Percentiles rank a stretch among this genome's conserved stretches.
Conservation (phyloP, 2,888 invertebrate species). For the Hipparchia sbordonii region DNA sequence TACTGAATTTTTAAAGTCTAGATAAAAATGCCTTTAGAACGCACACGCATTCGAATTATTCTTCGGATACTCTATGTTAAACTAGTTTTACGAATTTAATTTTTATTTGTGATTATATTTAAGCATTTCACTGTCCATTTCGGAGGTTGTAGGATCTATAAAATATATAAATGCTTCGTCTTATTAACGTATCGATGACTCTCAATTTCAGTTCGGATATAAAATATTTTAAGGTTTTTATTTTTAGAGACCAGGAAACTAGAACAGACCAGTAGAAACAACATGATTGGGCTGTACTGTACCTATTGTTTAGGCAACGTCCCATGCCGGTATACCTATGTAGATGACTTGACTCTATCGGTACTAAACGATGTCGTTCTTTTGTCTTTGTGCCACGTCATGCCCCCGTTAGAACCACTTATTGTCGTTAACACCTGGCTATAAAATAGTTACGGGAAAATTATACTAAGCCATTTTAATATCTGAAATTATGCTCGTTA, state of each 20-base stretch:
- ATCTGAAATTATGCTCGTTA: too few species aligned
- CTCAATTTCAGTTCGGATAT: too few species aligned
- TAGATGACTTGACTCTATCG: conserved; percentile 1
- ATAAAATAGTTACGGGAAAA: conserved; percentile 5
- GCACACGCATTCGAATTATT: conserved; percentile 23
- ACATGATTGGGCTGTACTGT: background rate
- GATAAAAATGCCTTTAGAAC: conserved; percentile 26
- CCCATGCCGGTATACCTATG: background rate
- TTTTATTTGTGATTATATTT: too few species aligned
- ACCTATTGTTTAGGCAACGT: conserved; percentile 1
- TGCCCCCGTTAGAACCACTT: background rate
- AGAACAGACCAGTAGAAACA: background rate
- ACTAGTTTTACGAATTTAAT: background rate
- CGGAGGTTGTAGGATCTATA: too few species aligned
- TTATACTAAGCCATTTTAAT: background rate
- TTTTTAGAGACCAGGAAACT: background rate
- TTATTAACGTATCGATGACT: too few species aligned
- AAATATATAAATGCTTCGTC: too few species aligned
- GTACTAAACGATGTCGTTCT: background rate
- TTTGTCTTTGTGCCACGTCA: conserved; percentile 9
- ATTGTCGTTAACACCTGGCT: background rate
- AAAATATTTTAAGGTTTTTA: background rate
- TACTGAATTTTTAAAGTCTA: conserved; percentile 34
- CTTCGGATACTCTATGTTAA: background rate
- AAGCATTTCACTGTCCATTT: too few species aligned